Evolutionary conservation across 2,888 invertebrate species (phyloP), one percentile per base, ranked within the genome.

Genomic region (Cremastinae sp.): DNA sequence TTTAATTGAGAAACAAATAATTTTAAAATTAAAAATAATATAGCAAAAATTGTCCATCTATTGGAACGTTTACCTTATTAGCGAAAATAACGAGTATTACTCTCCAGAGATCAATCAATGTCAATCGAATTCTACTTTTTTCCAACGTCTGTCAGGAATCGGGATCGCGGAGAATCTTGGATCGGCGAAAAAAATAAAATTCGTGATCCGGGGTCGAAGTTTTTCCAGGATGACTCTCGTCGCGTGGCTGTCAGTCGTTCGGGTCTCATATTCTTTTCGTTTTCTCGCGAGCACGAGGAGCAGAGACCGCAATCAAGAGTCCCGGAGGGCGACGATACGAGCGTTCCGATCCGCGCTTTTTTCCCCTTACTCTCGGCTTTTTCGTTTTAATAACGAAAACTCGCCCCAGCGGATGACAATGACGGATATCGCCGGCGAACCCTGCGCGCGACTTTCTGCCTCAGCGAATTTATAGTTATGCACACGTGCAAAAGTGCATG

Each of bases 341-440:
- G 49, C 47, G 58, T 61, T 65, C 54, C 43, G 59, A 51, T 59
- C 53, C 61, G 10, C 10, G 54, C 28, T 38, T 7, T 58, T 18
- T 34, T 12, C 36, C 49, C 16, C 41, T 49, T 41, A 56, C 56
- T 47, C 38, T 59, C 34, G 10, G 65, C 65, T 65, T 77, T 77
- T 70, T 74, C 77, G 70, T 74, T 77, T 77, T 77, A 77, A 77
- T 77, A 77, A 77, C 70, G 77, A 66, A 68, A 75, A 66, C 62
- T 65, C 69, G 59, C 61, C 51, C 74, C 56, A 70, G 77, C 45
- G 77, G 70, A 70, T 74, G 74, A 77, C 77, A 74, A 77, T 77
- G 77, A 77, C 65, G 77, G 70, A 77, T 77, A 74, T 77, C 74
- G 64, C 74, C 43, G 74, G 70, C 61, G 74, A 77, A 74, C 72